Evolutionary conservation across 2,797 vertebrate genomes (phyloP), one percentile per base, ranked within the genome.

Genomic region (Acanthiza pusilla): DNA sequence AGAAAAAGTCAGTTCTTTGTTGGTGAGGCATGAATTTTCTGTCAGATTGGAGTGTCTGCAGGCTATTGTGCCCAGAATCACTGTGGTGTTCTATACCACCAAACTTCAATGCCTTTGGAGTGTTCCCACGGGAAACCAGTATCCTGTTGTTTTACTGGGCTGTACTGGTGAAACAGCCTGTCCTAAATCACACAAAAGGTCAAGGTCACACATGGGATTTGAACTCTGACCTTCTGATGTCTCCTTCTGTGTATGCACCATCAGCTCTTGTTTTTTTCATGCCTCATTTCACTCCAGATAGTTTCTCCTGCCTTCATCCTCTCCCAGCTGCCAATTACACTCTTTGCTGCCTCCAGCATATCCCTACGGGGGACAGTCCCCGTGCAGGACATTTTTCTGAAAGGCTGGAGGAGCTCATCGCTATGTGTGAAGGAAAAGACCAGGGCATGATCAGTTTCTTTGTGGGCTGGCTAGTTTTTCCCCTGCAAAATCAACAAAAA

Each of bases 241-340:
- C 74, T 82, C 2, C 0, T 88, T 58, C 55, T 57, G 4, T 94
- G 45, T 81, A 77, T 0, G 25, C 77, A 57, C 23, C 67, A 57
- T 80, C 78, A 92, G 23, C 43, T 91, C 65, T 61, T 91, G 65
- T 80, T 95, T 87, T 85, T 36, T 47, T 92, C 8, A 2, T 34
- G 58, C 60, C n/a, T 92, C 48, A 34, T 95, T 96, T 89, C 62
- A 92, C 65, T 88, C 61, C 4, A 0, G 61, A 45, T n/a, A 34
- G 27, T 77, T 94, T 76, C n/a, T 83, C 10, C 43, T 77, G 47
- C 75, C 40, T 54, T 85, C 57, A 54, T 4, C 21, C 32, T 93
- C 48, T 77, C 23, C 54, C 57, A 78, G 67, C 47, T 93, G 89
- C 51, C 1, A 5, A 0, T 14, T 34, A 26, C 54, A 45, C 50